These are phyloP conservation scores for Philonicus albiceps DNA, from an alignment of 2,888 invertebrate genomes.

Conservation along the genomic window DNA sequence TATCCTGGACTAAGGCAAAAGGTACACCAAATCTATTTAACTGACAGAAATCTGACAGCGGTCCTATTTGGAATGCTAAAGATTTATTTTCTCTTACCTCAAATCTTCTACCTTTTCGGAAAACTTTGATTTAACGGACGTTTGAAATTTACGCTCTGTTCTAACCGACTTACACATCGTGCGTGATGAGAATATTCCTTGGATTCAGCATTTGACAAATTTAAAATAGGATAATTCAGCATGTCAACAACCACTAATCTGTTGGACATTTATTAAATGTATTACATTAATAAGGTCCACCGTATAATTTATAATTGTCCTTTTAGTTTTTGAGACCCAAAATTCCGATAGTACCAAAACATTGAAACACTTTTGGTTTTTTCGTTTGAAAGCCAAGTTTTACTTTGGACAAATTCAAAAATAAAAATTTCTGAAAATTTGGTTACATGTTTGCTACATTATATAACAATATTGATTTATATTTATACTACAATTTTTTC, in stretches of 20 bases:
- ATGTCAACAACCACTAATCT: background rate
- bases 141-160: background rate
- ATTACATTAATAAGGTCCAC: too few species aligned
- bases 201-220: background rate
- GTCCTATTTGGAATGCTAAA: background rate
- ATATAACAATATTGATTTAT: too few species aligned
- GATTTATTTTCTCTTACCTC: background rate
- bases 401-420: too few species aligned
- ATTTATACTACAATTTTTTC: too few species aligned
- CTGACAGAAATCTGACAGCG: background rate
- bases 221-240: background rate
- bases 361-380: too few species aligned
- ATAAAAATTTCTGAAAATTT: too few species aligned
- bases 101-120: background rate
- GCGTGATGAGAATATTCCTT: background rate
- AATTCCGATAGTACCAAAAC: too few species aligned
- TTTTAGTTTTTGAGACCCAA: too few species aligned
- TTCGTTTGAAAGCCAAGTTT: too few species aligned
- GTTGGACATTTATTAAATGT: background rate
- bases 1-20: background rate
- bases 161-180: background rate
- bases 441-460: too few species aligned
- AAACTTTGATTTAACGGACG: background rate
- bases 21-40: background rate
- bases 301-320: too few species aligned